Percentiles rank a stretch among this genome's conserved stretches.
These are phyloP conservation scores for Neotoxoptera formosana DNA, from an alignment of 1,140 invertebrate species.

Conservation along the genomic window DNA sequence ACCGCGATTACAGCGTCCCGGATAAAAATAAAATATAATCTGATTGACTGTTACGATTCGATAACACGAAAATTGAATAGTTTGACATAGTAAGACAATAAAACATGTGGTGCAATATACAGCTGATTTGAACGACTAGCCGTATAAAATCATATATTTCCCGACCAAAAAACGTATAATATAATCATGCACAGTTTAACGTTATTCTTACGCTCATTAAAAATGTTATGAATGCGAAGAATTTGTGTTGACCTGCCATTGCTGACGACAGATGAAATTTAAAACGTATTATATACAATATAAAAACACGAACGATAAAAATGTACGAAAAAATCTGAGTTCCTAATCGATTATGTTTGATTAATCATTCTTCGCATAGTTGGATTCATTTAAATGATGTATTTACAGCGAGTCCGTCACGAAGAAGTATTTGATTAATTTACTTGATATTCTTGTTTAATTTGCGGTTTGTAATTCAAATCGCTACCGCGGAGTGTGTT, in stretches of 20 bases:
- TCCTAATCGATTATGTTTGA: neutral
- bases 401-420: neutral
- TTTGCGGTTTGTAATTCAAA: neutral
- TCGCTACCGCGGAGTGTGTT: neutral
- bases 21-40: neutral
- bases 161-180: neutral
- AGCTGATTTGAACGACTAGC: neutral
- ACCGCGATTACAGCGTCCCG: neutral
- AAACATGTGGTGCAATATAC: neutral
- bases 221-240: neutral
- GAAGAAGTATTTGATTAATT: neutral
- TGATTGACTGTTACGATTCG: neutral
- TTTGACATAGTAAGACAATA: neutral
- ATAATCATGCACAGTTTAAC: neutral
- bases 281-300: neutral
- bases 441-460: slow-evolving; percentile 19
- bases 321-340: neutral
- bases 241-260: neutral
- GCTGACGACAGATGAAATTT: neutral
- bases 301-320: neutral
- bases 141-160: neutral
- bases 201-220: neutral
- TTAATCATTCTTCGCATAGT: neutral
- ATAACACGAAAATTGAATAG: neutral
- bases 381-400: neutral